A percentile compares a stretch with the other conserved stretches of the same genome.
These are phyloP conservation scores for Heliconius cydno DNA, from an alignment of 2,888 invertebrate species.

Conservation along the genomic window DNA sequence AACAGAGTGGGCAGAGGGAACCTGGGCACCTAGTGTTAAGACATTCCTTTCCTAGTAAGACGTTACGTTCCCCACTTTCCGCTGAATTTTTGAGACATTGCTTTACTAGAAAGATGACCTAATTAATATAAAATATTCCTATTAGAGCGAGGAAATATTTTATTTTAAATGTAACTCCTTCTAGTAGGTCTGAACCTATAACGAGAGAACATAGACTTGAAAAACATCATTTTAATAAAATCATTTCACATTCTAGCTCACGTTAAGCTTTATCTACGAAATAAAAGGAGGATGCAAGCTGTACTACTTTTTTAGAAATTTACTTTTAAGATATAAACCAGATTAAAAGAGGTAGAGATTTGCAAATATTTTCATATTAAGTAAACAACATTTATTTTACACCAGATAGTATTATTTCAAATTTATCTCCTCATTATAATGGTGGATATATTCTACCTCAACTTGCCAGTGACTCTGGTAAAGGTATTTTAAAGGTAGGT, in stretches of 20 bases:
- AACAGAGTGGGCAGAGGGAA: too few species aligned
- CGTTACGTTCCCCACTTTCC: too few species aligned
- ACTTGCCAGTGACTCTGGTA: conserved; percentile 52
- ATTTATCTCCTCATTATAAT: conserved; percentile 74
- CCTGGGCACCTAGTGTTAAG: too few species aligned
- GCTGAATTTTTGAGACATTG: too few species aligned
- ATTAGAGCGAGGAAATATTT: too few species aligned
- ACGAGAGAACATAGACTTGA: too few species aligned
- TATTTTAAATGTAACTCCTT: too few species aligned
- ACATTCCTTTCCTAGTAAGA: too few species aligned
- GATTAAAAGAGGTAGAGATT: conserved; percentile 41
- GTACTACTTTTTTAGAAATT: conserved; percentile 14
- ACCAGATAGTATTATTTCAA: conserved; percentile 71
- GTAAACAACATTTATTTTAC: conserved; percentile 71
- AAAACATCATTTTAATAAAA: too few species aligned
- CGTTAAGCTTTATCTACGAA: neutral
- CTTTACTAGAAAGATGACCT: too few species aligned
- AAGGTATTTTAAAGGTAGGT: conserved; percentile 43
- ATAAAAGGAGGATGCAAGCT: neutral
- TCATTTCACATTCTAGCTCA: neutral
- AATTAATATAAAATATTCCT: too few species aligned
- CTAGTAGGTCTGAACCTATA: too few species aligned
- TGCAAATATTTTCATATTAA: conserved; percentile 71
- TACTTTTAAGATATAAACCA: conserved; percentile 2
- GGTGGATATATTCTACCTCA: conserved; percentile 69